These are phyloP conservation scores for Diaprepes abbreviatus DNA, from an alignment of 2,888 invertebrate species.

Conservation along the genomic window DNA sequence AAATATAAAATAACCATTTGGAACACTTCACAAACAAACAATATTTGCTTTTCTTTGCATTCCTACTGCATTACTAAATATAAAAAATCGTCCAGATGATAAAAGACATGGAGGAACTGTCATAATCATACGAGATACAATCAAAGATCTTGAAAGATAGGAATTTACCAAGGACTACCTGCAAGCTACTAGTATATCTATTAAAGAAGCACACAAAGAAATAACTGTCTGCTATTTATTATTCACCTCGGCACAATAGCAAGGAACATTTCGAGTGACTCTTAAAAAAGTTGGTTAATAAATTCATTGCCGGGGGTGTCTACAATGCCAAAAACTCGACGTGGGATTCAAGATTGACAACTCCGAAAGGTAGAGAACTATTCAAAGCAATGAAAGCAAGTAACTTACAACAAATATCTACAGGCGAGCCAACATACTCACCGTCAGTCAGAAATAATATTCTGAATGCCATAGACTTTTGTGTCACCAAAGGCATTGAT, in stretches of 20 bases:
- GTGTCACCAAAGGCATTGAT: too few relatives aligned
- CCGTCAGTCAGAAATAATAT: too few relatives aligned
- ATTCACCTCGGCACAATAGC: constrained; percentile 47
- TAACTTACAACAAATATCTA: too few relatives aligned
- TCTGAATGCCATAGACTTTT: too few relatives aligned
- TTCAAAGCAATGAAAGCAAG: constrained; percentile 22
- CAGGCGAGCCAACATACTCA: too few relatives aligned
- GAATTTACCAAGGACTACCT: constrained; percentile 39
- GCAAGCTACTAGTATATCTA: constrained; percentile 49
- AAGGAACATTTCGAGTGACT: constrained; percentile 47
- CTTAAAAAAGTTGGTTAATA: background rate
- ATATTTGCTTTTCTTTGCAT: too few relatives aligned
- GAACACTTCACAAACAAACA: constrained; percentile 30
- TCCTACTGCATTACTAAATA: constrained; percentile 37
- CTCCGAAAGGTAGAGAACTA: constrained; percentile 30
- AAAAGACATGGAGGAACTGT: constrained; percentile 48
- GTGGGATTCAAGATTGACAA: too few relatives aligned
- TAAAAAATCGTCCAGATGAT: constrained; percentile 45
- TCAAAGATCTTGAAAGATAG: constrained; percentile 45
- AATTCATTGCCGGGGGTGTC: background rate
- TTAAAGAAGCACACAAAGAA: constrained; percentile 33
- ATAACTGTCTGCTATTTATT: constrained; percentile 47
- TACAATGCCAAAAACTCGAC: background rate
- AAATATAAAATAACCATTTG: constrained; percentile 46
- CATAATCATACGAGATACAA: constrained; percentile 44